Conservation (phyloP, 92 coral and sea anemone species). For the Zoanthus sansibaricus region DNA sequence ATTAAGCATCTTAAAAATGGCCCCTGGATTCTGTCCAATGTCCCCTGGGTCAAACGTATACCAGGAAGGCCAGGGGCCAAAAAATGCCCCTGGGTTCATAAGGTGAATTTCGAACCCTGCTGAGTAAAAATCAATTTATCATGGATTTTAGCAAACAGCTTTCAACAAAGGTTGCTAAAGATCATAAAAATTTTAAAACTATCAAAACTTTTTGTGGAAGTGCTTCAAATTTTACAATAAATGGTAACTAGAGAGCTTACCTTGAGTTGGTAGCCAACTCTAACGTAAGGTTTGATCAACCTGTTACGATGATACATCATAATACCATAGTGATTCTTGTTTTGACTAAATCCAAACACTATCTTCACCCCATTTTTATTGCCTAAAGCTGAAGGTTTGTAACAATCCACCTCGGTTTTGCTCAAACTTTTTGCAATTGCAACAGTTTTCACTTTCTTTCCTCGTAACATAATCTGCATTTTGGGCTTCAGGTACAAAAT, state of each 20-base stretch:
- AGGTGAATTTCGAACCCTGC: no score
- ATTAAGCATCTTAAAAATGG: no score
- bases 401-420: conserved; percentile 91
- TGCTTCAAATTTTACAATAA: no score
- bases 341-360: conserved; percentile 94
- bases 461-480: conserved; percentile 94
- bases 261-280: conserved; percentile 91
- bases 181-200: no score
- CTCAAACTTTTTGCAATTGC: conserved; percentile 94
- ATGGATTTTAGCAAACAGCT: no score
- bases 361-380: conserved; percentile 72
- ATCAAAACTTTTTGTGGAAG: no score
- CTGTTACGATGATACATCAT: conserved; percentile 99
- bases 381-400: conserved; percentile 63
- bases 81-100: no score
- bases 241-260: conserved; percentile 42
- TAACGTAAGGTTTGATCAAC: conserved; percentile 90
- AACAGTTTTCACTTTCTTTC: conserved; percentile 86
- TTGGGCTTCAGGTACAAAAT: conserved; percentile 91
- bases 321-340: conserved; percentile 94
- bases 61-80: no score
- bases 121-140: no score
- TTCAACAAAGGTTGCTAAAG: no score
- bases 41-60: no score
- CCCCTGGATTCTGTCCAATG: no score